Conservation (phyloP, 2,888 invertebrate genomes). For the Amblyjoppa proteus region DNA sequence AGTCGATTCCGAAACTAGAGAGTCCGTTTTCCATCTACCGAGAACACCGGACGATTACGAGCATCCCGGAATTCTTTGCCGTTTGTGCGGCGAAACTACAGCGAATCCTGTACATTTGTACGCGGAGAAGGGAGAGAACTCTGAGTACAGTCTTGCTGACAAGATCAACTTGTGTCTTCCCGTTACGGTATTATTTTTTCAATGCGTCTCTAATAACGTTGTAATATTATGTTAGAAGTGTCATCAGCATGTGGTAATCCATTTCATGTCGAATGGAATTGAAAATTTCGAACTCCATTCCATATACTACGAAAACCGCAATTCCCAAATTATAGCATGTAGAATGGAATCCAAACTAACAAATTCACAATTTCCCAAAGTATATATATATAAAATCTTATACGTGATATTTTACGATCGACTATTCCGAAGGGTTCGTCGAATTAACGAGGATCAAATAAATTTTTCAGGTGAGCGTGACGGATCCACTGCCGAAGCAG, state of each 20-base stretch:
- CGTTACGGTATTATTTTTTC: slow-evolving; percentile 52
- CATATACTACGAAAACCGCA: not conserved
- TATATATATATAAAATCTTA: too few species aligned
- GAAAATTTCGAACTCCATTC: too few species aligned
- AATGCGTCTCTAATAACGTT: too few species aligned
- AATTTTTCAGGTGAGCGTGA: slow-evolving; percentile 60
- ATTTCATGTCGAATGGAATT: not conserved
- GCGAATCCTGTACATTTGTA: slow-evolving; percentile 62
- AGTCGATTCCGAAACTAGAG: not conserved
- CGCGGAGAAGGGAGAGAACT: slow-evolving; percentile 15
- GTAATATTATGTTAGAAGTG: too few species aligned
- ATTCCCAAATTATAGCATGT: too few species aligned
- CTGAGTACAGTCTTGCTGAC: slow-evolving; percentile 63
- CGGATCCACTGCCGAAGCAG: slow-evolving; percentile 69
- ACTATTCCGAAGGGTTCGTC: not conserved
- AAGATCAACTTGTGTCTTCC: slow-evolving; percentile 70
- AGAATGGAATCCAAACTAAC: not conserved
- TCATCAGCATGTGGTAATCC: too few species aligned
- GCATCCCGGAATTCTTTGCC: slow-evolving; percentile 67
- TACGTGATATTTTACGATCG: too few species aligned
- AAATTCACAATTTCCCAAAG: not conserved
- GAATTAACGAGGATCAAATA: not conserved
- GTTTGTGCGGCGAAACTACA: slow-evolving; percentile 64
- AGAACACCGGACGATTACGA: slow-evolving; percentile 22
- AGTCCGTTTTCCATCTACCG: slow-evolving; percentile 11